A percentile compares a stretch with the other conserved stretches of the same genome.
Evolutionary conservation across 1,140 invertebrate species (phyloP).

Genomic region (Polyergus mexicanus): DNA sequence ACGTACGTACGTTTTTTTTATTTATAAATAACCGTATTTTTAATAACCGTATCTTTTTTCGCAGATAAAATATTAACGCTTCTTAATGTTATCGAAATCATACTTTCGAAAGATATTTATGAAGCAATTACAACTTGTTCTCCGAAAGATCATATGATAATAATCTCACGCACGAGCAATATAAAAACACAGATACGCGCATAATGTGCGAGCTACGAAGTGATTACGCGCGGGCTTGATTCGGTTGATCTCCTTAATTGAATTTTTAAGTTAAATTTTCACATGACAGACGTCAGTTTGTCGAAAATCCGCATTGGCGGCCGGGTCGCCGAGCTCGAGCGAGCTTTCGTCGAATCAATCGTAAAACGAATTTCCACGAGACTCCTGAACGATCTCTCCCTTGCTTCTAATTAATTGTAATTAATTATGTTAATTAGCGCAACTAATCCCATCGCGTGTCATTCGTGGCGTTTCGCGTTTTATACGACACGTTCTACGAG

Average conservation of each 20-base stretch:
- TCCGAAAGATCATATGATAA: constrained; percentile 39
- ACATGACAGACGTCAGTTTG: constrained; percentile 15
- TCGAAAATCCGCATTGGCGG: background rate
- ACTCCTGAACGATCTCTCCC: constrained; percentile 20
- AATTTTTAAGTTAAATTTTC: constrained; percentile 53
- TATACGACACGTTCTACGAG: background rate
- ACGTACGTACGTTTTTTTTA: background rate
- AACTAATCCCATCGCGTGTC: constrained; percentile 69
- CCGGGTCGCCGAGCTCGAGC: background rate
- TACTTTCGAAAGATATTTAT: constrained; percentile 45
- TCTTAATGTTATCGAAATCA: constrained; percentile 7
- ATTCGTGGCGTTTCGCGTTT: constrained; percentile 15
- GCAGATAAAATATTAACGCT: constrained; percentile 30
- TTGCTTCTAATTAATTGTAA: constrained; percentile 78
- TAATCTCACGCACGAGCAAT: constrained; percentile 10
- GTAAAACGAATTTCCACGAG: constrained; percentile 7
- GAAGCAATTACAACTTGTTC: constrained; percentile 36
- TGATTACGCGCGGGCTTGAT: constrained; percentile 27
- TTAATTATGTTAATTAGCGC: constrained; percentile 81
- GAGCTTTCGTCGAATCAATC: constrained; percentile 9
- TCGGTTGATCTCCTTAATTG: constrained; percentile 54
- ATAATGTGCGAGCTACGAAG: background rate
- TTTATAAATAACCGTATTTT: background rate
- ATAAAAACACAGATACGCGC: background rate
- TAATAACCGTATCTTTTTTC: background rate